These are phyloP conservation scores for Sebastes taczanowskii DNA, from an alignment of 2,797 vertebrate species.

Conservation along the genomic window DNA sequence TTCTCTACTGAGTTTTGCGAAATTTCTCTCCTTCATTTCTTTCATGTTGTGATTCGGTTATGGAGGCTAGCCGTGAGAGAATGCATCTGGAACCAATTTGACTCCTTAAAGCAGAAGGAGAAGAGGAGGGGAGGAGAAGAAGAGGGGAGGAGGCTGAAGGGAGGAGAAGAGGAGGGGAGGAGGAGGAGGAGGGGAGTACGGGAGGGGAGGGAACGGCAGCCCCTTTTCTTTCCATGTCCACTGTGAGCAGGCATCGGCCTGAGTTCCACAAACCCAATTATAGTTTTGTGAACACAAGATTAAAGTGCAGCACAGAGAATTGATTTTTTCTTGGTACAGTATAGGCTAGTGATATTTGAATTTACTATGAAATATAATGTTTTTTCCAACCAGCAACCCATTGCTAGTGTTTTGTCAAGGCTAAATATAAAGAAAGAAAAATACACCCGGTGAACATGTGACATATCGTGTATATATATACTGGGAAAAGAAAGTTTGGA, in stretches of 20 bases:
- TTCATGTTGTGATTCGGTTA: constrained; percentile 55
- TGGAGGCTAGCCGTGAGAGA: constrained; percentile 65
- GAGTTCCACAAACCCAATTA: constrained; percentile 68
- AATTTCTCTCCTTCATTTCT: constrained; percentile 37
- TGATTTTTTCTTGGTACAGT: constrained; percentile 20
- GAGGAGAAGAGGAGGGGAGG: neutral
- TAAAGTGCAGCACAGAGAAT: constrained; percentile 45
- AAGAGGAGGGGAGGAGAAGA: constrained; percentile 32
- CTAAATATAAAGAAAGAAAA: constrained; percentile 22
- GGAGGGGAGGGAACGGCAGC: constrained; percentile 60
- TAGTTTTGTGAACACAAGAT: constrained; percentile 55
- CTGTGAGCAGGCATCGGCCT: constrained; percentile 47
- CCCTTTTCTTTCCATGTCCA: constrained; percentile 63
- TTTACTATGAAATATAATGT: constrained; percentile 4
- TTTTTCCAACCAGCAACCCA: neutral
- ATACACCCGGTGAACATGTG: neutral
- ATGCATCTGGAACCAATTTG: constrained; percentile 84
- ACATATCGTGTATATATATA: neutral
- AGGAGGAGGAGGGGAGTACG: neutral
- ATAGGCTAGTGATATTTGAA: constrained; percentile 10
- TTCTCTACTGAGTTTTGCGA: constrained; percentile 9
- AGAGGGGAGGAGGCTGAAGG: constrained; percentile 38
- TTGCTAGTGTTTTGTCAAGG: neutral
- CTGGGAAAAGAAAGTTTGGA: too few relatives aligned
- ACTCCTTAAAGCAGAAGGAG: constrained; percentile 61